Evolutionary conservation across 2,113 vertebrate species (phyloP).

Genomic region (Brachypteracias leptosomus): DNA sequence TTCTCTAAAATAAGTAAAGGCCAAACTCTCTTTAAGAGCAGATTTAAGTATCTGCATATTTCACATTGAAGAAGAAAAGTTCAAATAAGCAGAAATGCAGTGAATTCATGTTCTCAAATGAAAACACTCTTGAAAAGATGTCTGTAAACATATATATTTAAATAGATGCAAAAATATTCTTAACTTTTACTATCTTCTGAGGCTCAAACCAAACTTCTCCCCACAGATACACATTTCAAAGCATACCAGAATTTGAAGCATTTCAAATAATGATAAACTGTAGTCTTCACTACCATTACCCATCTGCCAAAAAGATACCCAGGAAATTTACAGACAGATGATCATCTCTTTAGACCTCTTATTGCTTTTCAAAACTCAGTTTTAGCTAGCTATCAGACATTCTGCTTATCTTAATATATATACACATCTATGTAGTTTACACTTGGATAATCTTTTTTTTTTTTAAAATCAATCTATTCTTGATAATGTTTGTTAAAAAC

Average conservation of each 20-base stretch:
- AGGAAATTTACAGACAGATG: constrained; percentile 3
- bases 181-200: background rate
- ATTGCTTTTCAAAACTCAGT: background rate
- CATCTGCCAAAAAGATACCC: constrained; percentile 7
- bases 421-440: background rate
- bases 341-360: background rate
- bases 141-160: background rate
- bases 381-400: background rate
- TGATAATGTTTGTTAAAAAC: background rate
- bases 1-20: background rate
- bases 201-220: background rate
- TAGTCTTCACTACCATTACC: background rate
- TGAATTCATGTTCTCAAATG: background rate
- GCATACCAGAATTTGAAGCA: background rate
- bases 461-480: background rate
- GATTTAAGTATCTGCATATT: background rate
- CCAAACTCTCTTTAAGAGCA: background rate
- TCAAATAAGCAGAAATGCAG: constrained; percentile 8
- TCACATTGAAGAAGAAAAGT: background rate
- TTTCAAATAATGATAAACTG: constrained; percentile 12
- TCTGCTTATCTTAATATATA: background rate
- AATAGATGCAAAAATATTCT: background rate
- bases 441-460: too few relatives aligned
- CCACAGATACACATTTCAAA: background rate
- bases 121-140: background rate